Conservation (phyloP, 2,888 invertebrate genomes). For the Melieria omissa region DNA sequence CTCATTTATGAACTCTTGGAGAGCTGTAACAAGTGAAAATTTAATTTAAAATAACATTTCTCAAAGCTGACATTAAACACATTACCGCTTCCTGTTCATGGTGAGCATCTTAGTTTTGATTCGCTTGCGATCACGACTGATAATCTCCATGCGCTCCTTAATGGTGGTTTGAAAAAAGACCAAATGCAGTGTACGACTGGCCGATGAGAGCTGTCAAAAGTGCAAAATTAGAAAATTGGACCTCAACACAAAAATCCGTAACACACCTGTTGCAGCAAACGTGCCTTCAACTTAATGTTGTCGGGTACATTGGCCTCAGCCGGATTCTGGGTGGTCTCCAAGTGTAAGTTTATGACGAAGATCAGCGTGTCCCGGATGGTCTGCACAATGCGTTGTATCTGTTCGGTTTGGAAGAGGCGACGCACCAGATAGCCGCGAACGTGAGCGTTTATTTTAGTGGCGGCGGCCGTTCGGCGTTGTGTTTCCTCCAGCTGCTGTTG, state of each 20-base stretch:
- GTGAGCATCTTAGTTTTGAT: conserved; percentile 54
- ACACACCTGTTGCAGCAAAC: conserved; percentile 61
- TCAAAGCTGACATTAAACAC: neutral
- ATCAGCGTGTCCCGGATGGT: conserved; percentile 64
- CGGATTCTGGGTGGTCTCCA: conserved; percentile 53
- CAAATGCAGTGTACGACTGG: conserved; percentile 57
- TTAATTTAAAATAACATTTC: conserved; percentile 3
- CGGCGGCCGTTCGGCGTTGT: conserved; percentile 67
- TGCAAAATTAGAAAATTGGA: neutral
- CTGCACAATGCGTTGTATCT: conserved; percentile 77
- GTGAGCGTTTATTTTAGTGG: conserved; percentile 75
- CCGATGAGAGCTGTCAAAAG: conserved; percentile 55
- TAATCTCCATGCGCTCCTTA: conserved; percentile 64
- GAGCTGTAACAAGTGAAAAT: conserved; percentile 36
- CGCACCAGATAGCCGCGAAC: conserved; percentile 84
- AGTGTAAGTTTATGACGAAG: conserved; percentile 62
- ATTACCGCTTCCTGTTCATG: conserved; percentile 50
- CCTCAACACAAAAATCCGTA: neutral
- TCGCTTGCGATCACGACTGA: conserved; percentile 59
- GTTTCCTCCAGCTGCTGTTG: neutral
- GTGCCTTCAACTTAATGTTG: conserved; percentile 61
- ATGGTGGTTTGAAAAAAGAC: conserved; percentile 57
- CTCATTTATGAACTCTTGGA: conserved; percentile 31
- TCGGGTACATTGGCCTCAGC: conserved; percentile 49
- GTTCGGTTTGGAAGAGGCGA: conserved; percentile 82